Base-by-base conservation (phyloP, 2,888 invertebrate species). In the Dinocampus coccinellae region DNA sequence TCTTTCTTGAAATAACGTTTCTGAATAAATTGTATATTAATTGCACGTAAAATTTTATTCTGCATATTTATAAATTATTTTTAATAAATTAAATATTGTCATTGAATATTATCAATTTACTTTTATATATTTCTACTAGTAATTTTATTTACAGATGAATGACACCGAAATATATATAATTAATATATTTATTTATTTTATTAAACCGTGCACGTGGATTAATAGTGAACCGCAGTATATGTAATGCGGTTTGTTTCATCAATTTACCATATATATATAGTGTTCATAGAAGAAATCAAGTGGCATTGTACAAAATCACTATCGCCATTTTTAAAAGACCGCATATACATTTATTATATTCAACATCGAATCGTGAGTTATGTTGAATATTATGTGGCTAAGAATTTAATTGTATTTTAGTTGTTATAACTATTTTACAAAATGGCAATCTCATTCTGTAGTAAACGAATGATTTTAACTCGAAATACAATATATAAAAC, bases 361-460 rank as follows among this genome's bases (percentile, higher is more conserved):
- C 11, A n/a, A n/a, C 26, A 26, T 13, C 7, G n/a, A 26, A 24
- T 10, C 24, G 26, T n/a, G 1, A 6, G 3, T 57, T 29, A 4
- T 29, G 29, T 4, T 4, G 47, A 47, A 47, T 20, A 47, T 7
- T 55, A 26, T 55, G 55, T 55, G 7, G 2, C 11, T 2, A 13
- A 55, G 13, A 13, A 55, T 24, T 60, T 29, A 42, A 63, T 58
- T 10, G 33, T 42, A 73, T n/a, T 65, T 11, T 13, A 39, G 58
- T 61, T 26, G 33, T 55, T 16, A 47, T n/a, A n/a, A 22, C 3
- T 10, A 13, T 11, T 34, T 60, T 33, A 67, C 52, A 75, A 24
- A 63, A 88, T 88, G 88, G 87, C 88, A 66, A 82, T 88, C 39
- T 83, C 87, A 39, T 82, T 87, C 75, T 85, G 84, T 71, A 82